phyloP scores from a whole-genome alignment of 2,888 invertebrate species.

The Argyresthia albistria region DNA sequence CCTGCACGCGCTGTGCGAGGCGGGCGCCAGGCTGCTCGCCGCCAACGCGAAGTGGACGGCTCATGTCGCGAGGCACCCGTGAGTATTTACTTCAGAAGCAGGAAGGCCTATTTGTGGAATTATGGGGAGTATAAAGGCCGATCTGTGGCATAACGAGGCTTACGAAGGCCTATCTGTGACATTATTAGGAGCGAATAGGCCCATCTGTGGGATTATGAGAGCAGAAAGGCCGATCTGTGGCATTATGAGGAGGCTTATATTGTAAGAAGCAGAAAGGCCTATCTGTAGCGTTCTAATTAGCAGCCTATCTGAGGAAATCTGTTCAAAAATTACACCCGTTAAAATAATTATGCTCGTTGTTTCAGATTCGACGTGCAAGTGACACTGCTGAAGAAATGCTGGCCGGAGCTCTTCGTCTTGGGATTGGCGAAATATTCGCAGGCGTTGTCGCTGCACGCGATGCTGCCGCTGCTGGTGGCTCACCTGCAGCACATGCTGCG shows the following conservation, averaged over 20 bases:
- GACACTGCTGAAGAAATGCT: slow-evolving; percentile 86
- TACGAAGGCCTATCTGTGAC: too few species aligned
- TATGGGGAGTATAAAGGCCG: too few species aligned
- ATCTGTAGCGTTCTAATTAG: too few species aligned
- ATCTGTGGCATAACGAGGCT: too few species aligned
- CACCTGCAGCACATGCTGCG: slow-evolving; percentile 81
- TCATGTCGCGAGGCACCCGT: background rate
- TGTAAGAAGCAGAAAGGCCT: too few species aligned
- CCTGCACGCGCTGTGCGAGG: slow-evolving; percentile 95
- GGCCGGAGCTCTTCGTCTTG: slow-evolving; percentile 93
- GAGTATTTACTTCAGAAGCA: too few species aligned
- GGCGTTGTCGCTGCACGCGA: slow-evolving; percentile 82
- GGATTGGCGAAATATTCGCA: slow-evolving; percentile 90
- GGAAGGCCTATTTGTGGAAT: slow-evolving; percentile 36
- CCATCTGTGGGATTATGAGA: too few species aligned
- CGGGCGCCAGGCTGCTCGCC: slow-evolving; percentile 92
- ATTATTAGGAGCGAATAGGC: too few species aligned
- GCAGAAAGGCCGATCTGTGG: too few species aligned
- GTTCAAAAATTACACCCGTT: too few species aligned
- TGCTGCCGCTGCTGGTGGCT: slow-evolving; percentile 86
- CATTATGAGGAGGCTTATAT: too few species aligned
- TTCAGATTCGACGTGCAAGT: slow-evolving; percentile 86
- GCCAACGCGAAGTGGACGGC: slow-evolving; percentile 67
- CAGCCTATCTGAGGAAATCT: too few species aligned
- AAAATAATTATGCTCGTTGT: background rate